Evolutionary conservation across 2,113 vertebrate genomes (phyloP), one percentile per base, ranked within the genome.

Genomic region (Colinus virginianus): DNA sequence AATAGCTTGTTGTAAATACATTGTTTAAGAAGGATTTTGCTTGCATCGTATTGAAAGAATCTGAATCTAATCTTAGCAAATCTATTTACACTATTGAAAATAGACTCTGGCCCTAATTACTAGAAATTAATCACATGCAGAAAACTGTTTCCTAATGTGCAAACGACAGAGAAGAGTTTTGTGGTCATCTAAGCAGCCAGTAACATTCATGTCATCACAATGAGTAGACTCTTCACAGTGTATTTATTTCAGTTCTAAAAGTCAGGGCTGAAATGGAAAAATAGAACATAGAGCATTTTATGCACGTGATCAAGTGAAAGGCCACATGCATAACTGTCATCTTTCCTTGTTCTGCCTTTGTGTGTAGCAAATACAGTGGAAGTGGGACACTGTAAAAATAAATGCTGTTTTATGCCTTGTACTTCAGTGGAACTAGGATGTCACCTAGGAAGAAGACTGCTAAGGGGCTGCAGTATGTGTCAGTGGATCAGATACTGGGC

Each of bases 11-110:
- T 19, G 30, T 66, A 84, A 92, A 86, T 59, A 38, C 7, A 40
- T 36, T 88, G 42, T 70, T 83, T 53, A 77, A 79, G 36, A 80
- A 79, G 7, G 3, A 1, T 20, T 95, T 81, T 55, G 13, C 30
- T 78, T 80, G 56, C 46, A 25, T 66, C 42, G 38, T 38, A 55
- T 10, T 42, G 36, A 21, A 49, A 87, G 32, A 77, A 72, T 66
- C 53, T 48, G 9, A 83, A 79, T 88, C 22, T 62, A 62, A 79
- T 68, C 46, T 72, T 82, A 77, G 40, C 13, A 91, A 86, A 90
- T 86, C 61, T 83, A 58, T 81, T 94, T 88, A 78, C 11, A 53
- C 13, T 17, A 26, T 45, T 80, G 51, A 86, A 94, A 88, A 92
- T 3, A 74, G 55, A 70, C 30, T 32, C 10, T 77, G 42, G 36